These are phyloP conservation scores for Plusia festucae DNA, from an alignment of 2,888 invertebrate genomes.

Conservation along the genomic window DNA sequence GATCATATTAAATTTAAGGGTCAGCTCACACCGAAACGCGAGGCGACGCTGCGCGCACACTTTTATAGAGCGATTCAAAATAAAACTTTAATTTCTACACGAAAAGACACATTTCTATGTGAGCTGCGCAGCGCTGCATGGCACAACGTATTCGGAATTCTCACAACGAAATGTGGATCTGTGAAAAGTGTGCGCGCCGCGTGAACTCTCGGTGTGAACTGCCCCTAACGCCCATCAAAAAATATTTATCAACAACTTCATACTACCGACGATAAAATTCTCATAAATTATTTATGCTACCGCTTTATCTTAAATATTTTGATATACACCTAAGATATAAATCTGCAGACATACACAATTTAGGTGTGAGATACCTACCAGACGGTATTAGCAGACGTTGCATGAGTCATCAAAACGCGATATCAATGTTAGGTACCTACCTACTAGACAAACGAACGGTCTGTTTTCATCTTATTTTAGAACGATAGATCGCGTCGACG, in stretches of 20 bases:
- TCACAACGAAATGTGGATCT: too few relatives aligned
- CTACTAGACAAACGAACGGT: constrained; percentile 58
- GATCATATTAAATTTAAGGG: neutral
- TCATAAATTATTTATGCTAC: constrained; percentile 11
- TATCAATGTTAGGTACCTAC: constrained; percentile 76
- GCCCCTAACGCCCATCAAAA: neutral
- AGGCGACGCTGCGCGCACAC: too few relatives aligned
- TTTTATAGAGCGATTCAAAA: too few relatives aligned
- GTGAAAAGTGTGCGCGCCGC: too few relatives aligned
- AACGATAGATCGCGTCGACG: constrained; percentile 58
- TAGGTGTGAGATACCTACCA: constrained; percentile 32
- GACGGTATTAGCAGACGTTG: constrained; percentile 60
- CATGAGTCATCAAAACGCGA: constrained; percentile 69
- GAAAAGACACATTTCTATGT: too few relatives aligned
- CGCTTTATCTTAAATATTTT: constrained; percentile 18
- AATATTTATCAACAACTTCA: constrained; percentile 6
- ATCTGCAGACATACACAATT: constrained; percentile 26
- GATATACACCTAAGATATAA: constrained; percentile 33
- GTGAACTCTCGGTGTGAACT: too few relatives aligned
- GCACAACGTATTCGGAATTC: too few relatives aligned
- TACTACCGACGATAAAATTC: constrained; percentile 20
- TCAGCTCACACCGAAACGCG: too few relatives aligned
- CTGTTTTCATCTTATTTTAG: constrained; percentile 71
- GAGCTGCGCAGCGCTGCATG: too few relatives aligned
- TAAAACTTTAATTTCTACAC: too few relatives aligned